A percentile compares a stretch with the other conserved stretches of the same genome.
These are phyloP conservation scores for Aphidius ervi DNA, from an alignment of 1,140 invertebrate species.

Conservation along the genomic window DNA sequence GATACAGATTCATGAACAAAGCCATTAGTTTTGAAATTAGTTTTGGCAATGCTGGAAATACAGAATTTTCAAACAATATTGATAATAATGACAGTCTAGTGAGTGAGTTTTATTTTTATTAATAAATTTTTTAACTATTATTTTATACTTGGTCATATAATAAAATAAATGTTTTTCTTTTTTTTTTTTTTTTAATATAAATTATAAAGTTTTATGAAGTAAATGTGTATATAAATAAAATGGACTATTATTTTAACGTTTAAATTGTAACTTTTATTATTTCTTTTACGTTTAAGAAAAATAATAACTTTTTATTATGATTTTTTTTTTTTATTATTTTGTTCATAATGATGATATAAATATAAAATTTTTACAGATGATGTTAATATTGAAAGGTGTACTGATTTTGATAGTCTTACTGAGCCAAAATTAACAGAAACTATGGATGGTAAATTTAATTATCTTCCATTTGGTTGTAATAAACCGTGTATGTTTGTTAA, in stretches of 20 bases:
- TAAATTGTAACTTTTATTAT: too few species aligned
- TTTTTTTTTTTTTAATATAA: too few species aligned
- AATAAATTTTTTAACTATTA: background rate
- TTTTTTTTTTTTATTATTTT: background rate
- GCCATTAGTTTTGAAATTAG: conserved; percentile 46
- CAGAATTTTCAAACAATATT: conserved; percentile 30
- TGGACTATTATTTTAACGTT: too few species aligned
- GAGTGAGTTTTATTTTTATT: conserved; percentile 17
- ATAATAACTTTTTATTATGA: background rate
- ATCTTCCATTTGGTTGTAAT: conserved; percentile 40
- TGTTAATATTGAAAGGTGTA: conserved; percentile 24
- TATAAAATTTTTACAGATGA: conserved; percentile 25
- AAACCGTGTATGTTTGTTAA: conserved; percentile 48
- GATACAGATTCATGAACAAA: conserved; percentile 38
- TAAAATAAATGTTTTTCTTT: too few species aligned
- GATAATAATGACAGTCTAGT: conserved; percentile 23
- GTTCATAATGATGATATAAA: too few species aligned
- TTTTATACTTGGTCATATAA: too few species aligned
- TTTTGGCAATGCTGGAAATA: conserved; percentile 46
- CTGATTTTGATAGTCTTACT: conserved; percentile 38
- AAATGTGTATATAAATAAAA: too few species aligned
- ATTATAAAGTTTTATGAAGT: too few species aligned
- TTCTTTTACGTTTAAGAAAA: too few species aligned
- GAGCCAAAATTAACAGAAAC: conserved; percentile 31
- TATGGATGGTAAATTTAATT: conserved; percentile 44